Conservation (phyloP, 2,888 invertebrate species). For the Clostera curtula region DNA sequence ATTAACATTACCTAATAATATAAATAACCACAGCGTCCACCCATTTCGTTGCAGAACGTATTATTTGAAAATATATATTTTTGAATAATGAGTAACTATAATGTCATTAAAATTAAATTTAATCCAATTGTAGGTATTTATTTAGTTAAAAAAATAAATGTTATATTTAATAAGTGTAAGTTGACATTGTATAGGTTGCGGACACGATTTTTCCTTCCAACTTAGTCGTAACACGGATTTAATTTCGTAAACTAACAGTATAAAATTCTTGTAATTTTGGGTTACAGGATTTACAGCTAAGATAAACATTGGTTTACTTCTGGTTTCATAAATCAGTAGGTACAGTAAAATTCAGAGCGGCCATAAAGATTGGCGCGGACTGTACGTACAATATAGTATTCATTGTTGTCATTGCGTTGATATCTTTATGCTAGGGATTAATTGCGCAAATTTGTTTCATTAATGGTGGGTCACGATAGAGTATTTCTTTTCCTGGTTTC, state of each 20-base stretch:
- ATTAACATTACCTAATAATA: slow-evolving; percentile 11
- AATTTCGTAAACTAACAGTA: neutral
- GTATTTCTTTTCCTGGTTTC: too few species aligned
- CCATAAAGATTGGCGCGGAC: too few species aligned
- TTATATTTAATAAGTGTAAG: slow-evolving; percentile 15
- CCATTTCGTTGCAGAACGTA: slow-evolving; percentile 25
- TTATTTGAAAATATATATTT: slow-evolving; percentile 27
- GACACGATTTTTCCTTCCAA: slow-evolving; percentile 23
- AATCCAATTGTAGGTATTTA: slow-evolving; percentile 17
- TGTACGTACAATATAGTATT: too few species aligned
- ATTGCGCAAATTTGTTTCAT: too few species aligned
- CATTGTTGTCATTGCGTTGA: too few species aligned
- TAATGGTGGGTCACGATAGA: too few species aligned
- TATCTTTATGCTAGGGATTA: too few species aligned
- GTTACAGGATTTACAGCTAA: too few species aligned
- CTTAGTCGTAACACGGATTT: slow-evolving; percentile 9
- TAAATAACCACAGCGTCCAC: slow-evolving; percentile 41
- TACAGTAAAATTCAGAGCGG: too few species aligned
- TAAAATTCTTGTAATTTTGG: too few species aligned
- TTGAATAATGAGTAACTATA: slow-evolving; percentile 10
- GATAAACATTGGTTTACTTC: too few species aligned
- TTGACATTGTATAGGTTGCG: slow-evolving; percentile 12
- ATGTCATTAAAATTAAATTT: slow-evolving; percentile 17
- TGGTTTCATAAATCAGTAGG: too few species aligned
- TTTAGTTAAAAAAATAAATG: slow-evolving; percentile 18